A percentile compares a stretch with the other conserved stretches of the same genome.
phyloP scores from a whole-genome alignment of 2,113 vertebrate genomes.

The Rhombomys opimus region DNA sequence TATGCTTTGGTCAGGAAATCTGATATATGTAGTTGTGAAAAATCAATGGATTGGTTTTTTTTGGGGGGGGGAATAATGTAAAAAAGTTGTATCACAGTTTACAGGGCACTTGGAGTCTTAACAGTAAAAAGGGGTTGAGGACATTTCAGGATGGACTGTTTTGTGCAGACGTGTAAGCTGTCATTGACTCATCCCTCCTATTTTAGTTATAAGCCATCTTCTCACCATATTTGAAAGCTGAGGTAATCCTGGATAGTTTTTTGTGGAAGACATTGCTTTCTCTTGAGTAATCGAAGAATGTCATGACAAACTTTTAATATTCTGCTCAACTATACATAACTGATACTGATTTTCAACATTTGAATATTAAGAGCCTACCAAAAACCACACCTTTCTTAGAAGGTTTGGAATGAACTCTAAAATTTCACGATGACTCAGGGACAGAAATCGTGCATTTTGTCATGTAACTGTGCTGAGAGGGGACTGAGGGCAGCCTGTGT shows the following conservation, averaged over 20 bases:
- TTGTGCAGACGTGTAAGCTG: background rate
- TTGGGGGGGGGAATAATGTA: constrained; percentile 31
- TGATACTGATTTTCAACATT: constrained; percentile 48
- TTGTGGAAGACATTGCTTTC: background rate
- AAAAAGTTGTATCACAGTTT: background rate
- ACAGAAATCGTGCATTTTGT: constrained; percentile 29
- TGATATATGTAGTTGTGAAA: background rate
- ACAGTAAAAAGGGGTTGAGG: background rate
- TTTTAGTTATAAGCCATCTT: constrained; percentile 19
- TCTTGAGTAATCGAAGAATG: constrained; percentile 48
- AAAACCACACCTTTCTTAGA: constrained; percentile 36
- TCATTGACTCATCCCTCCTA: background rate
- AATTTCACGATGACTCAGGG: background rate
- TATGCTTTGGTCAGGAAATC: constrained; percentile 3
- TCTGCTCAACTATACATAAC: background rate
- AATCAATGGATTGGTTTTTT: background rate
- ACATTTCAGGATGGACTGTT: background rate
- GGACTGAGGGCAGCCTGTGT: constrained; percentile 17
- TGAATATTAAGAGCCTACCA: constrained; percentile 2
- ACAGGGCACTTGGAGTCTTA: constrained; percentile 8
- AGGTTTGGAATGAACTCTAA: constrained; percentile 16
- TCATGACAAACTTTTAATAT: constrained; percentile 31
- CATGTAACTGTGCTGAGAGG: constrained; percentile 7
- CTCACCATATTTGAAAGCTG: constrained; percentile 23
- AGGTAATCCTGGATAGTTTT: background rate